phyloP scores from a whole-genome alignment of 1,140 invertebrate genomes.

The Drosophila bocqueti region DNA sequence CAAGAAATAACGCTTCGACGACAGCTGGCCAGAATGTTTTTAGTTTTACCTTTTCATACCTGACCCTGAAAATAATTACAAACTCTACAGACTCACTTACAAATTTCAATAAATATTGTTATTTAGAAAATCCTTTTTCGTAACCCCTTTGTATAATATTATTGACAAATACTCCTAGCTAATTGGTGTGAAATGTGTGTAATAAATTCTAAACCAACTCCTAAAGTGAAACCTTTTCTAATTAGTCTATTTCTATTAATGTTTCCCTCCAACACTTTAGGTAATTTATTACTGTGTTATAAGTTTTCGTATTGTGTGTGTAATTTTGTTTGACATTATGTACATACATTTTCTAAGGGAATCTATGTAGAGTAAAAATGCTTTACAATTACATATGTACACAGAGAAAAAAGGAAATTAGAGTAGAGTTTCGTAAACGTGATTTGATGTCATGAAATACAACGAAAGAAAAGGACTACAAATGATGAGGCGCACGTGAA shows the following conservation, averaged over 20 bases:
- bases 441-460: conserved; percentile 10
- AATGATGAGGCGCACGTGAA: conserved; percentile 63
- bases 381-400: conserved; percentile 20
- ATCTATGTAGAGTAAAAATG: conserved; percentile 12
- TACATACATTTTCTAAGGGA: conserved; percentile 6
- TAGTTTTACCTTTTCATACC: conserved; percentile 2
- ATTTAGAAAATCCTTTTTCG: background rate
- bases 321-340: conserved; percentile 6
- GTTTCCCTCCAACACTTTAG: background rate
- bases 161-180: background rate
- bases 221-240: background rate
- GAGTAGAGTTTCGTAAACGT: conserved; percentile 14
- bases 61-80: conserved; percentile 1
- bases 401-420: conserved; percentile 22
- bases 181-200: background rate
- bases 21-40: conserved; percentile 20
- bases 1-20: conserved; percentile 43
- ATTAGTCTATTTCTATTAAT: background rate
- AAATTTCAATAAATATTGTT: background rate
- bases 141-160: background rate
- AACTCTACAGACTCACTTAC: background rate
- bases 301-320: conserved; percentile 17
- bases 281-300: conserved; percentile 5
- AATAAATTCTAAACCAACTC: background rate
- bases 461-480: conserved; percentile 49